phyloP scores from a whole-genome alignment of 2,113 vertebrate species.

The Propithecus coquereli region DNA sequence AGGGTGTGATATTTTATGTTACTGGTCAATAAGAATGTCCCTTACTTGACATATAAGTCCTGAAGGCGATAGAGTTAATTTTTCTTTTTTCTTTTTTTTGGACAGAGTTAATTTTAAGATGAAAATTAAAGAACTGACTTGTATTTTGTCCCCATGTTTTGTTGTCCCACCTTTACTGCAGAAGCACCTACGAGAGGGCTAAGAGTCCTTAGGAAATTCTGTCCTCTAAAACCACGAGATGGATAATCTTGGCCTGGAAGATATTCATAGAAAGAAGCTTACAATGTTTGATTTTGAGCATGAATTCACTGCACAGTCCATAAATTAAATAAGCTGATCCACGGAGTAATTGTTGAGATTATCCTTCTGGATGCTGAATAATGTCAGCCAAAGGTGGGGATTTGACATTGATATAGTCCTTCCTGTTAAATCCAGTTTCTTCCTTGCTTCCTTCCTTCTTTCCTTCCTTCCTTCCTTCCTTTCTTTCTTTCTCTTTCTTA shows the following conservation, averaged over 20 bases:
- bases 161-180: neutral
- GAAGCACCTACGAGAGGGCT: neutral
- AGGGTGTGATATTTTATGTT: neutral
- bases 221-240: neutral
- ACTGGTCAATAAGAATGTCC: neutral
- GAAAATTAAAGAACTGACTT: neutral
- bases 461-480: neutral
- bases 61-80: neutral
- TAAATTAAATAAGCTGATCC: neutral
- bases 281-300: conserved; percentile 19
- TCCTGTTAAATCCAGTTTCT: neutral
- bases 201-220: neutral
- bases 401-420: neutral
- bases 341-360: neutral
- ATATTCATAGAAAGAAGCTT: neutral
- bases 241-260: neutral
- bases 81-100: neutral
- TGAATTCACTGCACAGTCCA: neutral
- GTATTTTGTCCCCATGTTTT: neutral
- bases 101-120: neutral
- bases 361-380: neutral
- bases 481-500: neutral
- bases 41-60: neutral
- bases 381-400: neutral
- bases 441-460: neutral